Evolutionary conservation across 1,140 invertebrate species (phyloP).

Genomic region (Drosophila lini): DNA sequence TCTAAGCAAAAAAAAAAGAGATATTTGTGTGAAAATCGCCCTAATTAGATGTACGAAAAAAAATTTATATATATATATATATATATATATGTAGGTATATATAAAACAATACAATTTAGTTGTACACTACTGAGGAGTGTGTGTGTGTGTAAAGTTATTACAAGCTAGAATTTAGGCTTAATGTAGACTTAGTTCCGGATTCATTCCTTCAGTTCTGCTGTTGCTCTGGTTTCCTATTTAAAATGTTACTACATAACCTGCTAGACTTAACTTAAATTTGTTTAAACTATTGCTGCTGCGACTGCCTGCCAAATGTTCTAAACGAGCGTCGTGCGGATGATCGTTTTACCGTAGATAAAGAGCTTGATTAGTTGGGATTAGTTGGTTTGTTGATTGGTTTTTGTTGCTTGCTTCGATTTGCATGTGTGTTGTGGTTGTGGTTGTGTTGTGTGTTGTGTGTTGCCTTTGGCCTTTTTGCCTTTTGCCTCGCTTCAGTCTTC

Average conservation of each 20-base stretch:
- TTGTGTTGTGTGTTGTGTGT: conserved; percentile 21
- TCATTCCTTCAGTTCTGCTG: conserved; percentile 16
- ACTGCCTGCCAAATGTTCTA: conserved; percentile 22
- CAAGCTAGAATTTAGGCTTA: conserved; percentile 18
- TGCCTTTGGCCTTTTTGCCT: conserved; percentile 64
- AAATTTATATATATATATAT: conserved; percentile 18
- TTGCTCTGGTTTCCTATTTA: conserved; percentile 4
- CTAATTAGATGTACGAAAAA: conserved; percentile 28
- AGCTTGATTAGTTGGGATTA: conserved; percentile 8
- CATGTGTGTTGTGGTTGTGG: background rate
- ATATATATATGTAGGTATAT: conserved; percentile 27
- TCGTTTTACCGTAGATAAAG: conserved; percentile 5
- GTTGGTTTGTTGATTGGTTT: conserved; percentile 16
- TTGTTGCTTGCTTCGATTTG: background rate
- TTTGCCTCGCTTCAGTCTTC: conserved; percentile 68
- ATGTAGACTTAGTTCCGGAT: conserved; percentile 19
- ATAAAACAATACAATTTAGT: conserved; percentile 43
- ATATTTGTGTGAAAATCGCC: conserved; percentile 38
- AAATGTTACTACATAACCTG: conserved; percentile 26
- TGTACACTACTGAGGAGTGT: conserved; percentile 2
- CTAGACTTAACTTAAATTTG: conserved; percentile 32
- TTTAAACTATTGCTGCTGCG: conserved; percentile 26
- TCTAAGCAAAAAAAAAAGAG: conserved; percentile 51
- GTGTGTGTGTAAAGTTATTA: conserved; percentile 14
- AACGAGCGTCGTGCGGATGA: conserved; percentile 9